phyloP scores from a whole-genome alignment of 2,797 vertebrate species.

The Takifugu rubripes region DNA sequence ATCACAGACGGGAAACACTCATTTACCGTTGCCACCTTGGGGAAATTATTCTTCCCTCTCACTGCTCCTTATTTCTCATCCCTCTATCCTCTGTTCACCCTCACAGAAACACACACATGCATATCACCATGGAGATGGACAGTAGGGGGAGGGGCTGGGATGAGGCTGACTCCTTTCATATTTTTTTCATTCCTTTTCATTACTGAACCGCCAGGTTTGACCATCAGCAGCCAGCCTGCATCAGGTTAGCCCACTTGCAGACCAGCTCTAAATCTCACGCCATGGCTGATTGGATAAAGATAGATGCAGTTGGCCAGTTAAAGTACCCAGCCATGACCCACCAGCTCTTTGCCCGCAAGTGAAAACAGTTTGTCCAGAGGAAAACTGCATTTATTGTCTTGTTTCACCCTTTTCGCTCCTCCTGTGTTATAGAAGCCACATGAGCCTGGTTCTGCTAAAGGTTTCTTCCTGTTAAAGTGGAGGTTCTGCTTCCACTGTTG shows the following conservation, averaged over 20 bases:
- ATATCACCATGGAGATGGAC: conserved; percentile 51
- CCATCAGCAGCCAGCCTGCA: background rate
- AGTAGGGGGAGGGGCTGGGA: conserved; percentile 11
- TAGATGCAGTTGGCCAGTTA: conserved; percentile 32
- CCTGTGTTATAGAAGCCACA: background rate
- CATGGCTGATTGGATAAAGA: conserved; percentile 39
- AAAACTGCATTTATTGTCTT: too few species aligned
- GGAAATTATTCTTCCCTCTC: conserved; percentile 25
- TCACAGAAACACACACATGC: conserved; percentile 1
- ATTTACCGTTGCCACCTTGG: conserved; percentile 15
- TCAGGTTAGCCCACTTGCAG: background rate
- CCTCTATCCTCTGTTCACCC: background rate
- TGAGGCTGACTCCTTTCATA: background rate
- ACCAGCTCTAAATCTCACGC: conserved; percentile 13
- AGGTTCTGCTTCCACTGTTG: too few species aligned
- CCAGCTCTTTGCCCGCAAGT: conserved; percentile 34
- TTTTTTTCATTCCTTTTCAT: background rate
- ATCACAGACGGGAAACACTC: conserved; percentile 1
- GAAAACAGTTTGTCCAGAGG: conserved; percentile 31
- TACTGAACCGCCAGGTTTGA: background rate
- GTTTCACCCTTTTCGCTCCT: background rate
- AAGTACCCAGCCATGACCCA: conserved; percentile 60
- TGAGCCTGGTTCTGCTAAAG: too few species aligned
- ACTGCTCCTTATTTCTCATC: conserved; percentile 18
- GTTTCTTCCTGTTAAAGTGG: too few species aligned